Evolutionary conservation across 2,888 invertebrate species (phyloP), one percentile per base, ranked within the genome.

Genomic region (Tenthredo scrophulariae): DNA sequence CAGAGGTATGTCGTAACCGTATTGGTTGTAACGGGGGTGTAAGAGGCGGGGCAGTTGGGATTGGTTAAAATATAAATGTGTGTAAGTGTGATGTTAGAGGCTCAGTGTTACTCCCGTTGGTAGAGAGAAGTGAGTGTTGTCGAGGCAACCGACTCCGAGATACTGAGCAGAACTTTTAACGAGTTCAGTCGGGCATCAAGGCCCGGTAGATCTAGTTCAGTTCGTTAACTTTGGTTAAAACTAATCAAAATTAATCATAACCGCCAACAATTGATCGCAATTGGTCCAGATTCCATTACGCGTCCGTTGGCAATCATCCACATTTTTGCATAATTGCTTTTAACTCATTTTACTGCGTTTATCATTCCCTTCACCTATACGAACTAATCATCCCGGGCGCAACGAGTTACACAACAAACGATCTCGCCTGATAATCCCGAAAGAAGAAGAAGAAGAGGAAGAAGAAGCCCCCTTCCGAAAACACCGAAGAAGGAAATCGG

Each of bases 211-310:
- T 88, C 90, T 88, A 89, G 90, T 90, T 90, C 91, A 90, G 91
- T 91, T 91, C 90, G 91, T 92, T 92, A 92, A 91, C 91, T 89
- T 89, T 88, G 89, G 90, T 91, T 91, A 90, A 91, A 91, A 91
- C 91, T 92, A 92, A 92, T 92, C 91, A 91, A 92, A 92, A 92
- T 92, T 92, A 92, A 92, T 92, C 92, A 92, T 91, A 92, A 92
- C 90, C 91, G 88, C 87, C 90, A 92, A 91, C 92, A 92, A 93
- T 93, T 93, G 92, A 91, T 92, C 90, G 90, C 92, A 92, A 93
- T 93, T 93, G 93, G 90, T 90, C 89, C 89, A 89, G 92, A 92
- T 92, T 92, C 91, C 91, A 92, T 92, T 91, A 92, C 86, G 85
- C 85, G 62, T 79, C 82, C 80, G 80, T 84, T 83, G 85, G 85